Base-by-base conservation (phyloP, 2,888 invertebrate genomes). In the Trachelus iudaicus region DNA sequence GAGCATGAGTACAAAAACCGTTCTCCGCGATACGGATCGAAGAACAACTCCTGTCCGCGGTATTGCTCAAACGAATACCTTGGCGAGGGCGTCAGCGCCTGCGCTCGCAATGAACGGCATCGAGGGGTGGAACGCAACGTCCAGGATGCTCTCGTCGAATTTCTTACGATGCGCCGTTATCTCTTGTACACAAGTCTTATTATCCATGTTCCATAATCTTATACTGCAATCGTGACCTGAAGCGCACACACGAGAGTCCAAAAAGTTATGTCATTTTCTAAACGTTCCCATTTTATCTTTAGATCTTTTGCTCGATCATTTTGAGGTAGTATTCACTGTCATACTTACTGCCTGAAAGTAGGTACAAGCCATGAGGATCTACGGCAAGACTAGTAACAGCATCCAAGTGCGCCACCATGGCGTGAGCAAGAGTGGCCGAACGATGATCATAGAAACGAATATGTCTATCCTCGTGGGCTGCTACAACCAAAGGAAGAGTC, bases 141-240 rank as follows among this genome's bases (percentile, higher is more conserved):
- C 98, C 91, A 98, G 95, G 93, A 99, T 99, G 92, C 98, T 97
- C 93, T 99, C 99, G 93, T 99, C 99, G 93, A 98, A 98, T 94
- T 99, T 99, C 93, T 99, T 99, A 89, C 99, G 96, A 93, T 99
- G 99, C 86, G 99, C 98, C 77, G 99, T 99, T 91, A 99, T 99
- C 93, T 99, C 99, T 93, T 99, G 99, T 88, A 99, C 98, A 94
- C 99, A 99, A 81, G 98, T 98, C 93, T 98, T 98, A 93, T 97
- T 98, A 94, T 99, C 98, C 91, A 99, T 94, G 94, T 99, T 98
- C 99, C 99, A 99, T 87, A 99, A 94, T 87, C 99, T 95, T 92
- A 99, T 97, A 88, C 99, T 99, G 93, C 98, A 98, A 93, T 99
- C 99, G 93, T 99, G 99, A 92, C 96, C 93, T 94, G 86, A 90